Base-by-base conservation (phyloP, 2,113 vertebrate species). In the Monopterus albus region DNA sequence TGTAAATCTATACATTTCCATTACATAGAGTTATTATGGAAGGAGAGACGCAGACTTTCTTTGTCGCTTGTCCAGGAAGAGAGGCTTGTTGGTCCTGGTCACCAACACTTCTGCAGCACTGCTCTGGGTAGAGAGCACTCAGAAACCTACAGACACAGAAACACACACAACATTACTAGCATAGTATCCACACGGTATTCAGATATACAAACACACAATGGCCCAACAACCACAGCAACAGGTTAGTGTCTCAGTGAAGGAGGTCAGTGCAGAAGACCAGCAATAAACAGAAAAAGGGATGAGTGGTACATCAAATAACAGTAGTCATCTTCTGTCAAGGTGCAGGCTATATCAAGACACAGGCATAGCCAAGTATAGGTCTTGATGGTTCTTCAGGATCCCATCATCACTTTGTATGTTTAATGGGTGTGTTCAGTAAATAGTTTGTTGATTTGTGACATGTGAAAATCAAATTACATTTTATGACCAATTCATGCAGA, bases 11-110 rank as follows among this genome's bases (percentile, higher is more conserved):
- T 93, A 94, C 87, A 92, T 89, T 90, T 84, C 73, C 85, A 90
- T 93, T 93, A 94, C 91, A 93, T 92, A 92, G 86, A 92, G 83
- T 85, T 91, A 91, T 91, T 77, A 92, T 91, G 87, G 90, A 94
- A 93, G 91, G 83, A 88, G 88, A 88, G 83, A 85, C 74, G 86
- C 66, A 87, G 85, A 88, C 85, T 81, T 85, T 89, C 75, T 88
- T 82, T 74, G 83, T 80, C 77, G 78, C 79, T 87, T 79, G 57
- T 88, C 84, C 84, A 88, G 82, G 77, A 85, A 87, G 79, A 79
- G 59, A 85, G 57, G 56, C 53, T 31, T 60, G 85, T 82, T 88
- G 73, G 77, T 88, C 85, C 85, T 88, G 87, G 83, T 85, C 62
- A 58, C 80, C 83, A 85, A 85, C 76, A 20, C 68, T 81, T 68